Conservation (phyloP, 2,797 vertebrate genomes). For the Bufotes viridis region DNA sequence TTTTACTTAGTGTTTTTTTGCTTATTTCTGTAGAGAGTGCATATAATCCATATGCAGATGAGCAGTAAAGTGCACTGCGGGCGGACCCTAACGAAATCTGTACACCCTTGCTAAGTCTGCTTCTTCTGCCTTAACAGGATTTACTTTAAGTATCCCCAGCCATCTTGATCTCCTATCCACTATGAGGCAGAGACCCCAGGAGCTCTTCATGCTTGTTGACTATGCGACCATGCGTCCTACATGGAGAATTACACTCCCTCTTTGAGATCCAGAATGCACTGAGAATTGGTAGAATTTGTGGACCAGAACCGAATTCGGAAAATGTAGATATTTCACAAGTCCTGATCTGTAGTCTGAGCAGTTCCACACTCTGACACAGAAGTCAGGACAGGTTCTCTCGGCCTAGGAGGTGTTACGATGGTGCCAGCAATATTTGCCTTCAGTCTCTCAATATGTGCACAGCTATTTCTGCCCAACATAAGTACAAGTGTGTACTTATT, state of each 20-base stretch:
- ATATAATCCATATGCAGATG: too few relatives aligned
- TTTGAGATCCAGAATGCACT: background rate
- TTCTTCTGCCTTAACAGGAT: too few relatives aligned
- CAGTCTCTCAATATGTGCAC: slow-evolving; percentile 41
- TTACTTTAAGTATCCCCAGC: too few relatives aligned
- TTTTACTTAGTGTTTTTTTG: too few relatives aligned
- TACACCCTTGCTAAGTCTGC: too few relatives aligned
- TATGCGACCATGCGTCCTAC: background rate
- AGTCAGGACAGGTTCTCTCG: slow-evolving; percentile 7
- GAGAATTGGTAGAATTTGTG: background rate
- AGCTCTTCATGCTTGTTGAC: background rate
- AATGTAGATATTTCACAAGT: background rate
- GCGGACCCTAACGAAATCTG: too few relatives aligned
- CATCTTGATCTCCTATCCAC: too few relatives aligned
- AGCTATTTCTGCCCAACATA: slow-evolving; percentile 43
- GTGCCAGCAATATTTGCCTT: slow-evolving; percentile 53
- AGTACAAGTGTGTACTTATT: slow-evolving; percentile 58
- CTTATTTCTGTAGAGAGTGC: too few relatives aligned
- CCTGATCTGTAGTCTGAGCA: background rate
- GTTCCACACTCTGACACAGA: background rate
- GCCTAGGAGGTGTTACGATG: slow-evolving; percentile 34
- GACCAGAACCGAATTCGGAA: background rate
- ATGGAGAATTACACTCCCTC: background rate
- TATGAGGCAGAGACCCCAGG: background rate
- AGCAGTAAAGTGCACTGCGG: too few relatives aligned